Base-by-base conservation (phyloP, 2,888 invertebrate species). In the Sphaeridia pumilis region DNA sequence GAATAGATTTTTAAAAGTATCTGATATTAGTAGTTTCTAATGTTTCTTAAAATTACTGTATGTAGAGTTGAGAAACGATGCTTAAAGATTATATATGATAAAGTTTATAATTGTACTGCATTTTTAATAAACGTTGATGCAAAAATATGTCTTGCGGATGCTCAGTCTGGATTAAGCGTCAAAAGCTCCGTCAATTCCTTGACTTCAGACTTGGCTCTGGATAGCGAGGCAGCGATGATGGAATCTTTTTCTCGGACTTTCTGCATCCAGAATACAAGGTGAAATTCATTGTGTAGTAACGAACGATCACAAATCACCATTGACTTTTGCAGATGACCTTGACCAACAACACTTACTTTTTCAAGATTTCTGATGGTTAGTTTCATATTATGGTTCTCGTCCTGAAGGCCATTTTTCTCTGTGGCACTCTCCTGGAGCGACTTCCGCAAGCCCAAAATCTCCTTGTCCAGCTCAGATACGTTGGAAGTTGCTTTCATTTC, bases 181-280 rank as follows among this genome's bases (percentile, higher is more conserved):
- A 52, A 25, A n/a, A 52, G 35, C 25, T 61, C 63, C 2, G 51
- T 27, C 12, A 53, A 45, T 26, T 61, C 63, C 31, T 60, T 59
- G 12, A 60, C 36, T 34, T 63, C 64, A 43, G 47, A 49, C 24
- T 54, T 50, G 3, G 60, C 57, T 46, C 59, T 48, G 20, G 41
- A 48, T 42, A 63, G 46, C 4, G 56, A 54, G 35, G 41, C 48
- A 25, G 57, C 57, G 43, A 57, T 57, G 4, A 48, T 49, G 5
- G 57, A 42, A 31, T 54, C 56, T 25, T 61, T 60, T 14, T 52
- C 55, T 0, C 49, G 27, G n/a, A 55, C 28, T 43, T 58, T 43
- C 55, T 55, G 14, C 10, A 31, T 21, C n/a, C 44, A 27, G 35
- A 31, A 22, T 22, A 25, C 22, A 4, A 17, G 24, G 26, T n/a